A percentile compares a stretch with the other conserved stretches of the same genome.
These are phyloP conservation scores for Zonotrichia albicollis DNA, from an alignment of 2,797 vertebrate genomes.

Conservation along the genomic window DNA sequence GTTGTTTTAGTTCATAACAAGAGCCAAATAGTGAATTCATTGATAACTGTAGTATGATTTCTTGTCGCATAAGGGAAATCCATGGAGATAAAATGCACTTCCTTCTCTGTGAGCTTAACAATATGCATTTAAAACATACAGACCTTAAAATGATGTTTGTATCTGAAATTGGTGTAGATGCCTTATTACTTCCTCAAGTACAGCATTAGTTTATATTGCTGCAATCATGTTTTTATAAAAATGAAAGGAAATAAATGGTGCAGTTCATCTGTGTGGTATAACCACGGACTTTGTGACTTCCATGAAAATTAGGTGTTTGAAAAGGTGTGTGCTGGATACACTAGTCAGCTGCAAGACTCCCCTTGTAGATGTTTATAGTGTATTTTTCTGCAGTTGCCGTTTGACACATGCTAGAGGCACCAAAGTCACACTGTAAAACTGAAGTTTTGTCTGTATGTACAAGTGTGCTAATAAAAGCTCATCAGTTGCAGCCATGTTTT, in stretches of 20 bases:
- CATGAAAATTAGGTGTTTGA: background rate
- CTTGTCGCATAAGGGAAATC: background rate
- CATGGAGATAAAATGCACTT: background rate
- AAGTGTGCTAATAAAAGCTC: background rate
- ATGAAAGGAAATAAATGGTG: conserved; percentile 35
- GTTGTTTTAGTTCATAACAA: conserved; percentile 11
- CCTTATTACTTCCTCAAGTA: conserved; percentile 17
- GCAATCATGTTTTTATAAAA: conserved; percentile 5
- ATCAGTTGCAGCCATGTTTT: background rate
- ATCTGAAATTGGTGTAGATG: conserved; percentile 35
- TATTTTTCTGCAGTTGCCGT: background rate
- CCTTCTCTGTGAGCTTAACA: background rate
- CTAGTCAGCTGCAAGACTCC: background rate
- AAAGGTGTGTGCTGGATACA: background rate
- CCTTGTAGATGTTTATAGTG: background rate
- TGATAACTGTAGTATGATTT: conserved; percentile 31
- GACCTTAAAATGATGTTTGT: background rate
- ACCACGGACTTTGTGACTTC: background rate
- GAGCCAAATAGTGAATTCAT: background rate
- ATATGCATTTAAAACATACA: background rate
- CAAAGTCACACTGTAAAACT: background rate
- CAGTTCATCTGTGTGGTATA: background rate
- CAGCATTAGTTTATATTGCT: background rate
- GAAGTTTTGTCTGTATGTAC: background rate
- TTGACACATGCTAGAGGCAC: background rate